These are phyloP conservation scores for Lobophora halterata DNA, from an alignment of 2,888 invertebrate genomes.

Conservation along the genomic window DNA sequence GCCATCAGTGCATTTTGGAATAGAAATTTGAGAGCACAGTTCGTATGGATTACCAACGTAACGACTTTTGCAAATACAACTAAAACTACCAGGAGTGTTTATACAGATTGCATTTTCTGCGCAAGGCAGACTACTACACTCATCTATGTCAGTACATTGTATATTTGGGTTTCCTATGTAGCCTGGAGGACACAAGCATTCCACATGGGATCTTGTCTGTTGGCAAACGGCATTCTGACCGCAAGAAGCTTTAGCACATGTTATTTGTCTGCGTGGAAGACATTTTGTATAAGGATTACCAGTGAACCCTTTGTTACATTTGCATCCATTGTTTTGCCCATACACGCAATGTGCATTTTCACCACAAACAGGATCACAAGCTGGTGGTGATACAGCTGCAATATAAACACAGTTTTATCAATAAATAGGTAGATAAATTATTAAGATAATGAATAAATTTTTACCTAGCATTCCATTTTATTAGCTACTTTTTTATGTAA, in stretches of 20 bases:
- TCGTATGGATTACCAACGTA: conserved; percentile 93
- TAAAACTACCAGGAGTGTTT: conserved; percentile 93
- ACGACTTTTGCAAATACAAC: conserved; percentile 92
- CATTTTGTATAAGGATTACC: conserved; percentile 95
- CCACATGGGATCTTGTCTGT: conserved; percentile 86
- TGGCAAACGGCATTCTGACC: conserved; percentile 90
- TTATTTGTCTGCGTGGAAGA: conserved; percentile 84
- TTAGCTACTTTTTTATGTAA: no score
- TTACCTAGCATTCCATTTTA: no score
- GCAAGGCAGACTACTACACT: conserved; percentile 89
- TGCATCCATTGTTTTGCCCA: conserved; percentile 87
- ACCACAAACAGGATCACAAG: conserved; percentile 90
- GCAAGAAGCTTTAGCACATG: conserved; percentile 87
- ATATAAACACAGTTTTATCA: conserved; percentile 27
- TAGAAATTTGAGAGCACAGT: conserved; percentile 86
- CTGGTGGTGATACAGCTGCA: conserved; percentile 87
- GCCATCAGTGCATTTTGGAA: conserved; percentile 86
- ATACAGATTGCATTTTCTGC: conserved; percentile 93
- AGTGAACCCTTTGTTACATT: conserved; percentile 90
- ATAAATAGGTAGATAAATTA: no score
- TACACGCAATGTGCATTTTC: conserved; percentile 94
- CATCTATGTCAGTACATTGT: conserved; percentile 91
- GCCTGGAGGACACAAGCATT: conserved; percentile 91
- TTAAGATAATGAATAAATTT: no score
- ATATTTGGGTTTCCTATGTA: conserved; percentile 94